Percentiles rank a stretch among this genome's conserved stretches.
Conservation (phyloP, 2,113 vertebrate genomes). For the Paracanthobrama guichenoti region DNA sequence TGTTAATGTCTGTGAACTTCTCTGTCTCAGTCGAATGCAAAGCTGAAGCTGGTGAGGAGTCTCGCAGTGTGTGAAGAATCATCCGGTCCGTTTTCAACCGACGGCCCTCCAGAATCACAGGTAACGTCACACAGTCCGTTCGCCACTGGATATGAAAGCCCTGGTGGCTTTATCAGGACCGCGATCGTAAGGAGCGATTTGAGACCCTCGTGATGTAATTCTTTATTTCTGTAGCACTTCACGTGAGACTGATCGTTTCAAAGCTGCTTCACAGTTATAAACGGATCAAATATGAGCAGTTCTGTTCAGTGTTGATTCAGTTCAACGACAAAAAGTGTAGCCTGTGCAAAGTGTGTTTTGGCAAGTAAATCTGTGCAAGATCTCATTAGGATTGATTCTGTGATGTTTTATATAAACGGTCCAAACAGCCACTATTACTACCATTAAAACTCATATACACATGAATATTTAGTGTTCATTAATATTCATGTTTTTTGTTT, state of each 20-base stretch:
- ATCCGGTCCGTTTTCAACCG: constrained; percentile 82
- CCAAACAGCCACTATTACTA: background rate
- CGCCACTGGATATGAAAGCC: background rate
- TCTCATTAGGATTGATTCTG: background rate
- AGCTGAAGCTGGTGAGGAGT: constrained; percentile 95
- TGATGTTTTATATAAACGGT: background rate
- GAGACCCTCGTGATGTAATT: background rate
- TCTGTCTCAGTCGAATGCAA: constrained; percentile 89
- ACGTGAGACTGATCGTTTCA: too few species aligned
- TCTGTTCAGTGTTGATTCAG: too few species aligned
- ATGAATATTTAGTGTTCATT: background rate
- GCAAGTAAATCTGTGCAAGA: background rate
- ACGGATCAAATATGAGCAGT: too few species aligned
- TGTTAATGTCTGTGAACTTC: background rate
- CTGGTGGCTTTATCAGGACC: background rate
- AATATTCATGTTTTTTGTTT: background rate
- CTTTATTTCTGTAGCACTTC: too few species aligned
- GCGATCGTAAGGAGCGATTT: background rate
- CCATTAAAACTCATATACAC: background rate
- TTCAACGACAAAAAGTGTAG: background rate
- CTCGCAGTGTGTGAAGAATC: constrained; percentile 98
- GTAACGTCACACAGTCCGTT: constrained; percentile 61
- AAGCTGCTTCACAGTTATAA: too few species aligned
- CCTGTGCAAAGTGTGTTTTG: background rate
- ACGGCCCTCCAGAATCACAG: constrained; percentile 87